These are phyloP conservation scores for Augochlorella aurata DNA, from an alignment of 2,888 invertebrate species.

Conservation along the genomic window DNA sequence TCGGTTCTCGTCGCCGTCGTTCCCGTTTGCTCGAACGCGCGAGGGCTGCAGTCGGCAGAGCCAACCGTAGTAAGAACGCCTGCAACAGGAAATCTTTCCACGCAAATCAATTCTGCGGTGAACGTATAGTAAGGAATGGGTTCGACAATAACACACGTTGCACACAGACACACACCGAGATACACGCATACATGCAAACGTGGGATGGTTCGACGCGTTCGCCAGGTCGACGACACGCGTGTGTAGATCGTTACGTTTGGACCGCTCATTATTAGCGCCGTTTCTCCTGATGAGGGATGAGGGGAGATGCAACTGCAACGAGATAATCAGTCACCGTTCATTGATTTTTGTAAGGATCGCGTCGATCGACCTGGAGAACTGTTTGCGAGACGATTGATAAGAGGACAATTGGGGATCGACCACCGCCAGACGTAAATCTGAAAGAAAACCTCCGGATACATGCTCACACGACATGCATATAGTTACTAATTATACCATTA, in stretches of 20 bases:
- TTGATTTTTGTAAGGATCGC: neutral
- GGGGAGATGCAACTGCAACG: neutral
- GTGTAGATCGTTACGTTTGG: neutral
- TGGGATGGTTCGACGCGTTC: conserved; percentile 7
- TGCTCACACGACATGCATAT: conserved; percentile 77
- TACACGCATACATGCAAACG: conserved; percentile 31
- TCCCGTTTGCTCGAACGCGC: neutral
- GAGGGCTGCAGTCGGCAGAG: neutral
- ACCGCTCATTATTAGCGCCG: neutral
- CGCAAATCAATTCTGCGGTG: conserved; percentile 26
- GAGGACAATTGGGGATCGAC: conserved; percentile 49
- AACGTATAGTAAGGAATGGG: conserved; percentile 71
- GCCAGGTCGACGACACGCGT: conserved; percentile 31
- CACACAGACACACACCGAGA: conserved; percentile 35
- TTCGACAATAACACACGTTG: conserved; percentile 75
- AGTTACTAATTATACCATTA: conserved; percentile 78
- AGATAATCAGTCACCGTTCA: neutral
- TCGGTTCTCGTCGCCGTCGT: neutral
- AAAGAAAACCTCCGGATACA: conserved; percentile 72
- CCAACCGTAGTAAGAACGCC: conserved; percentile 7
- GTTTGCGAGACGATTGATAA: conserved; percentile 24
- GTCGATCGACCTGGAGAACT: conserved; percentile 17
- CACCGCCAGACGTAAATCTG: conserved; percentile 50
- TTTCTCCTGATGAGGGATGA: too few species aligned
- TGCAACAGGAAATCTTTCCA: conserved; percentile 9